These are phyloP conservation scores for Porites divaricata DNA, from an alignment of 92 coral and sea anemone genomes.

Conservation along the genomic window DNA sequence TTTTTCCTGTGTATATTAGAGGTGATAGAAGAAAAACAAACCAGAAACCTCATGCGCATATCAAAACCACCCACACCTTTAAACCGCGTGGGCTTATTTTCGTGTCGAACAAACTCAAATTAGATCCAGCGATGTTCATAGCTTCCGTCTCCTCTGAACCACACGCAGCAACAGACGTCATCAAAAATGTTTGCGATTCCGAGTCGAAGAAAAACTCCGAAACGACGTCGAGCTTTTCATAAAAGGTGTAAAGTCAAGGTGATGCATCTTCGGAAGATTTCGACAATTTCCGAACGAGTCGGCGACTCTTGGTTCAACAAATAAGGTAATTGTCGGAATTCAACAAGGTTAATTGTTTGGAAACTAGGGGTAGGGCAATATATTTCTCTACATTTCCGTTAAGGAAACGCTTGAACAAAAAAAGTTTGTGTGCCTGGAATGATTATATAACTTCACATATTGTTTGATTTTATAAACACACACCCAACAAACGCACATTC, in stretches of 20 bases:
- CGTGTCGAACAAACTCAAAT: constrained; percentile 10
- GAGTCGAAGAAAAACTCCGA: constrained; percentile 6
- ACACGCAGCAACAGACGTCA: neutral
- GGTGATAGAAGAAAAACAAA: neutral
- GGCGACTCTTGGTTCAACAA: neutral
- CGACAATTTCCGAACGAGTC: constrained; percentile 17
- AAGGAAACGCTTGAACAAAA: constrained; percentile 9
- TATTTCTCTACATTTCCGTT: constrained; percentile 1
- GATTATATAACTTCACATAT: neutral
- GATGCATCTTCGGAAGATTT: constrained; percentile 19
- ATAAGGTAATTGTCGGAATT: constrained; percentile 2
- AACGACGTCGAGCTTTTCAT: neutral
- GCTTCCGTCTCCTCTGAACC: neutral
- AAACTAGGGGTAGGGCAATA: neutral
- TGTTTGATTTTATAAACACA: neutral
- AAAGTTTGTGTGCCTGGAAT: neutral
- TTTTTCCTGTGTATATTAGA: neutral
- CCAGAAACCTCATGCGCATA: neutral
- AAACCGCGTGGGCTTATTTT: neutral
- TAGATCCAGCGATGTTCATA: neutral
- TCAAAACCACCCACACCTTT: constrained; percentile 26
- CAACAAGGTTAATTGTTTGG: neutral
- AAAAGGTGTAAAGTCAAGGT: neutral
- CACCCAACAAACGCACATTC: neutral
- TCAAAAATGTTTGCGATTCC: constrained; percentile 12